Conservation (phyloP, 2,113 vertebrate genomes). For the Caretta caretta region DNA sequence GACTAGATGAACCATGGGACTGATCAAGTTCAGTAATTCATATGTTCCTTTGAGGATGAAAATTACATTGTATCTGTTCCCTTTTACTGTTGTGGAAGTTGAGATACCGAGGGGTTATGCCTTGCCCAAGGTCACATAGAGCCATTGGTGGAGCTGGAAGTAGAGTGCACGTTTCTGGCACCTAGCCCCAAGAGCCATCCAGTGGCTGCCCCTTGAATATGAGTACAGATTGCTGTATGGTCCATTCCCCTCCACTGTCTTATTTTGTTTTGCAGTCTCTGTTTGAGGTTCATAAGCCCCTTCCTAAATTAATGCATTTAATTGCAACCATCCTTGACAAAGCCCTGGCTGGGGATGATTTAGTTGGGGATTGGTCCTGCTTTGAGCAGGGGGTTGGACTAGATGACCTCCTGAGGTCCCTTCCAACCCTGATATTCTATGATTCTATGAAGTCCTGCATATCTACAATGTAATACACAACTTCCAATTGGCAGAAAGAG, state of each 20-base stretch:
- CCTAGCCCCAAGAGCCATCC: neutral
- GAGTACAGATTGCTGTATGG: neutral
- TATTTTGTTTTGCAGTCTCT: neutral
- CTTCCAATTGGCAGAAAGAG: neutral
- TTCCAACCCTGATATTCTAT: too few relatives aligned
- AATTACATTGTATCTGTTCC: slow-evolving; percentile 33
- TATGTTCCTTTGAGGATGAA: neutral
- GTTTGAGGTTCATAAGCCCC: neutral
- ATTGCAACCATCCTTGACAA: too few relatives aligned
- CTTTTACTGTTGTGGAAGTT: neutral
- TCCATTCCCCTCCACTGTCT: neutral
- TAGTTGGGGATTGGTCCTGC: too few relatives aligned
- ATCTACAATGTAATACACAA: neutral
- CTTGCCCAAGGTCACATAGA: neutral
- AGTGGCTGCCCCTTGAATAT: neutral
- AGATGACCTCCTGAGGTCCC: too few relatives aligned
- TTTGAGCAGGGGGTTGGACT: too few relatives aligned
- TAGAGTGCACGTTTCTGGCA: neutral
- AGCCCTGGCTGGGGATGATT: too few relatives aligned
- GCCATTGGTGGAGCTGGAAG: neutral
- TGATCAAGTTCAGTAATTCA: neutral
- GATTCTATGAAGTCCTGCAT: neutral
- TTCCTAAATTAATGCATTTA: neutral
- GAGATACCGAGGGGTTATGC: neutral
- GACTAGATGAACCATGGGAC: neutral